Conservation (phyloP, 2,888 invertebrate genomes). For the Portevinia maculata region DNA sequence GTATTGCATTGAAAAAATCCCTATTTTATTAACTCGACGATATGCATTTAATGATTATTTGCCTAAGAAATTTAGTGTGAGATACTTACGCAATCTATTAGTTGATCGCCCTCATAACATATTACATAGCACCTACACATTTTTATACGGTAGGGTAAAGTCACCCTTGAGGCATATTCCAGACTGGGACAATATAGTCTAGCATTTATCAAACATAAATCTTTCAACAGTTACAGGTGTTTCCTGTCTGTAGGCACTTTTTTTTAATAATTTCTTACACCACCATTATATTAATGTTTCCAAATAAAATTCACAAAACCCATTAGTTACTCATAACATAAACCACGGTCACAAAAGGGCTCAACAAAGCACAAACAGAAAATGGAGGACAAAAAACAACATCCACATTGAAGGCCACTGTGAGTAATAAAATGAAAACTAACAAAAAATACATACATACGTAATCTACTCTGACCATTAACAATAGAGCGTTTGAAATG, state of each 20-base stretch:
- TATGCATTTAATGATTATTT: no score
- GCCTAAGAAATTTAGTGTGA: no score
- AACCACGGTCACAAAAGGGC: conserved; percentile 35
- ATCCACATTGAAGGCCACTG: conserved; percentile 31
- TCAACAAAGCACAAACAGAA: conserved; percentile 21
- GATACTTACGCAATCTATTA: no score
- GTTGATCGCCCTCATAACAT: no score
- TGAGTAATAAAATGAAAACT: not conserved
- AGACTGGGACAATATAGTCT: not conserved
- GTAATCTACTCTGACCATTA: not conserved
- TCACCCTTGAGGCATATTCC: not conserved
- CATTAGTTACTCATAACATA: conserved; percentile 35
- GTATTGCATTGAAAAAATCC: no score
- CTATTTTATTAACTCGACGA: no score
- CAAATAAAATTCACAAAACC: conserved; percentile 9
- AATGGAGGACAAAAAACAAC: not conserved
- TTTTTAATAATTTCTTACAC: not conserved
- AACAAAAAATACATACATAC: not conserved
- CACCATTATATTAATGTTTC: not conserved
- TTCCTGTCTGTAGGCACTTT: conserved; percentile 15
- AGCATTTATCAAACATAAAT: conserved; percentile 21
- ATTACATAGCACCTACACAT: no score
- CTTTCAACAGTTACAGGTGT: conserved; percentile 29
- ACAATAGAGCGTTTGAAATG: conserved; percentile 14
- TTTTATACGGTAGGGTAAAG: not conserved